Evolutionary conservation across 1,140 invertebrate species (phyloP).

Genomic region (Mercenaria mercenaria): DNA sequence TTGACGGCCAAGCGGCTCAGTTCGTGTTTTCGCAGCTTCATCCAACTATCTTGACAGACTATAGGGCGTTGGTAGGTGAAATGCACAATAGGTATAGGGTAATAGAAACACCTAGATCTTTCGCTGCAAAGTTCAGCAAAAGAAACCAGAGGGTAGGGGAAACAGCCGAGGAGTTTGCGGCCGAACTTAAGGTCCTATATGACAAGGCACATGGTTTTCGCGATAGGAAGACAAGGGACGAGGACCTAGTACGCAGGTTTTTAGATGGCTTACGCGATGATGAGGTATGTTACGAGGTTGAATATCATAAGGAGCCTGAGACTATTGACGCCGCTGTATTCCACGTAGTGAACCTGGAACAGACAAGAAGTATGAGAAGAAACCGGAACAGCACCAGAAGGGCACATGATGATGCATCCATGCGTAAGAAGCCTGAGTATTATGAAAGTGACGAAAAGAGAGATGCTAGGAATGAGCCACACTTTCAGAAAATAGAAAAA

Average conservation of each 20-base stretch:
- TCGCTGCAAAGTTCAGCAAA: not conserved
- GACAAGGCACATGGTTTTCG: not conserved
- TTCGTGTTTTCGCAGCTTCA: no score
- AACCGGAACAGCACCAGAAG: not conserved
- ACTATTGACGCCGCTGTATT: not conserved
- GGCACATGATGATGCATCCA: not conserved
- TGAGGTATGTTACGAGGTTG: not conserved
- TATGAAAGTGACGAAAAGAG: no score
- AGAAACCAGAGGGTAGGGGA: not conserved
- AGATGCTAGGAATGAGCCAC: no score
- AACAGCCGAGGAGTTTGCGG: not conserved
- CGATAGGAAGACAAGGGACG: not conserved
- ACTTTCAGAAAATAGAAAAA: no score
- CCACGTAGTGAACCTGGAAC: not conserved
- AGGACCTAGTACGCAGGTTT: not conserved
- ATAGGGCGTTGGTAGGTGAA: no score
- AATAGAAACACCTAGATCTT: constrained; percentile 13
- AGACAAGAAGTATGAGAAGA: not conserved
- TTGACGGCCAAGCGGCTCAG: not conserved
- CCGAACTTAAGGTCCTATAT: not conserved
- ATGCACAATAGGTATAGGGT: constrained; percentile 40
- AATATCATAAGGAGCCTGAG: not conserved
- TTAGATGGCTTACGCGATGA: not conserved
- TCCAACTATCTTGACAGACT: no score
- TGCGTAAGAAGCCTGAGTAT: not conserved